Conservation (phyloP, 2,113 vertebrate species). For the Hemiscyllium ocellatum region DNA sequence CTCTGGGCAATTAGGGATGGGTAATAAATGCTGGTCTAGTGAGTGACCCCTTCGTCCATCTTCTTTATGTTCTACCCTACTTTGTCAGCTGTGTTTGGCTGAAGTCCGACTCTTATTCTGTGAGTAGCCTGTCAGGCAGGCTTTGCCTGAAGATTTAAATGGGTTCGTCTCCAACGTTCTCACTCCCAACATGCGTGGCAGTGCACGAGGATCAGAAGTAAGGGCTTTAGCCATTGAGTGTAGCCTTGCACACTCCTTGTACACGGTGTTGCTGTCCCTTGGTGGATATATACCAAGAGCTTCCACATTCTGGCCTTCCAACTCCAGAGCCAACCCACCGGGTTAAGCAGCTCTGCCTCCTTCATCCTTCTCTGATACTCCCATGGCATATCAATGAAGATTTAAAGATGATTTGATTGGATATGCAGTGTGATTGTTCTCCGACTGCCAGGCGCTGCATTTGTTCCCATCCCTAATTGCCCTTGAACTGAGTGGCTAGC, state of each 20-base stretch:
- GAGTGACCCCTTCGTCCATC: not conserved
- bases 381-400: not conserved
- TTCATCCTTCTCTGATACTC: not conserved
- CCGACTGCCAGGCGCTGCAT: too few relatives aligned
- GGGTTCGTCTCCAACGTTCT: not conserved
- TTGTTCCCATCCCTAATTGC: too few relatives aligned
- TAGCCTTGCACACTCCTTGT: not conserved
- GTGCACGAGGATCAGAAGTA: not conserved
- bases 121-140: not conserved
- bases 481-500: too few relatives aligned
- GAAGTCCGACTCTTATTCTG: not conserved
- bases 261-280: not conserved
- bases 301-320: not conserved
- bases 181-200: not conserved
- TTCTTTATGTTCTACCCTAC: not conserved
- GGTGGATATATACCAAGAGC: not conserved
- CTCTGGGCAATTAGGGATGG: too few relatives aligned
- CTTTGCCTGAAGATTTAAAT: not conserved
- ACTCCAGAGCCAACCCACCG: not conserved
- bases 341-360: not conserved
- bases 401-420: not conserved
- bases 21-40: too few relatives aligned
- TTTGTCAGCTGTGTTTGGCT: not conserved
- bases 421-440: not conserved
- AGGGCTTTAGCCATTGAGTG: not conserved